Conservation (phyloP, 2,797 vertebrate species). For the Vipera latastei region DNA sequence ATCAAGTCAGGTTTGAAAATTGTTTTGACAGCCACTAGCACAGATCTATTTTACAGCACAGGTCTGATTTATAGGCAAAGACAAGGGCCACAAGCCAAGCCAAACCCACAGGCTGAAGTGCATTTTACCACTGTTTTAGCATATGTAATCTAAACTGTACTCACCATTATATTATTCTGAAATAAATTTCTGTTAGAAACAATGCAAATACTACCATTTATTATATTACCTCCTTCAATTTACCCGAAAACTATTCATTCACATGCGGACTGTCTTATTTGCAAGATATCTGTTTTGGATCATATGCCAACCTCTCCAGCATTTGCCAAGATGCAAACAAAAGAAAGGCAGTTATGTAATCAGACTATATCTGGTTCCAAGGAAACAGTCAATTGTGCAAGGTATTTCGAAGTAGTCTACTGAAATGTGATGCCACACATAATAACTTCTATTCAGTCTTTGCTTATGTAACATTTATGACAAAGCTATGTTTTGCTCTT, state of each 20-base stretch:
- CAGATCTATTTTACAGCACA: constrained; percentile 58
- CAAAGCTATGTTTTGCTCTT: neutral
- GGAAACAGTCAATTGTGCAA: neutral
- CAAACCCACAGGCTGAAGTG: neutral
- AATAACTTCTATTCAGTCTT: neutral
- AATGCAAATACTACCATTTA: neutral
- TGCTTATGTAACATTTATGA: neutral
- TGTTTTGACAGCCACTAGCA: constrained; percentile 71
- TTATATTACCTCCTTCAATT: neutral
- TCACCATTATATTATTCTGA: neutral
- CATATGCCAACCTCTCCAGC: neutral
- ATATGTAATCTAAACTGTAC: neutral
- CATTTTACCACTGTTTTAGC: neutral
- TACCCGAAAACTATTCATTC: neutral
- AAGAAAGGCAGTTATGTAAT: neutral
- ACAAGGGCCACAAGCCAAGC: neutral
- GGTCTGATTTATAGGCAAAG: constrained; percentile 37
- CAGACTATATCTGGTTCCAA: neutral
- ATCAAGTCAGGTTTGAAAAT: constrained; percentile 59
- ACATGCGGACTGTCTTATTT: neutral
- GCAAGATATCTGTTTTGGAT: neutral
- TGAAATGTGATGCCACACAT: neutral
- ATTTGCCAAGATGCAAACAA: neutral
- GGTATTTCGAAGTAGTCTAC: constrained; percentile 10
- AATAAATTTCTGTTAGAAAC: constrained; percentile 30